Evolutionary conservation across 2,888 invertebrate species (phyloP).

Genomic region (Bugula neritina): DNA sequence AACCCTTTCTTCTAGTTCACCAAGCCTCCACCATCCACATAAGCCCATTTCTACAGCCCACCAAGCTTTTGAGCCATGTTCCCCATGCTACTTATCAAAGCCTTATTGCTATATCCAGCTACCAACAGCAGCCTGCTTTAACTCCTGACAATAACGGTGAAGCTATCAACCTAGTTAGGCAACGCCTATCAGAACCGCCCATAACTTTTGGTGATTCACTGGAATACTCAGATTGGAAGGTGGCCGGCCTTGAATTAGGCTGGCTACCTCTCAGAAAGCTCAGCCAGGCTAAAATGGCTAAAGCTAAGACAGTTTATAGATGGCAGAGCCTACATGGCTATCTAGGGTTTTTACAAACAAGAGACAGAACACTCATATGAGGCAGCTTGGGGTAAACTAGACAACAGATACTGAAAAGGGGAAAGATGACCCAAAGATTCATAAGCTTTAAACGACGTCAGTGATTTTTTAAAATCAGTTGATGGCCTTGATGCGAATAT

Average conservation of each 20-base stretch:
- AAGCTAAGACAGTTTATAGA: constrained; percentile 18
- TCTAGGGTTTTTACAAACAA: constrained; percentile 13
- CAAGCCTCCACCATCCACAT: background rate
- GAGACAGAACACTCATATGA: constrained; percentile 1
- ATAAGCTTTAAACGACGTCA: background rate
- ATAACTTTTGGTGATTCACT: background rate
- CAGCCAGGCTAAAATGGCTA: constrained; percentile 1
- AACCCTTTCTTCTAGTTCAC: background rate
- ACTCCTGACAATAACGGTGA: constrained; percentile 10
- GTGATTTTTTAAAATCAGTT: background rate
- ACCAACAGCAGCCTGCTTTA: background rate
- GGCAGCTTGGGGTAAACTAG: constrained; percentile 5
- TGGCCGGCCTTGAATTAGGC: constrained; percentile 17
- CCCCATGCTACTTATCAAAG: constrained; percentile 2
- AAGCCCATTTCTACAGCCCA: background rate
- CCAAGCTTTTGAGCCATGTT: background rate
- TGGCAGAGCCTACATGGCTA: constrained; percentile 8
- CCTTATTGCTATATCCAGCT: constrained; percentile 5
- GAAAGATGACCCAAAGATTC: background rate
- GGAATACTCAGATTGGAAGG: constrained; percentile 9
- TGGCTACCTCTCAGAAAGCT: background rate
- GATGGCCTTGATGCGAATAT: background rate
- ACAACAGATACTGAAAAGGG: constrained; percentile 12
- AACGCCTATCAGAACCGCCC: constrained; percentile 9
- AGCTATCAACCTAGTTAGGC: constrained; percentile 17